phyloP scores from a whole-genome alignment of 64 coral and sea anemone genomes.

The Pocillopora verrucosa region DNA sequence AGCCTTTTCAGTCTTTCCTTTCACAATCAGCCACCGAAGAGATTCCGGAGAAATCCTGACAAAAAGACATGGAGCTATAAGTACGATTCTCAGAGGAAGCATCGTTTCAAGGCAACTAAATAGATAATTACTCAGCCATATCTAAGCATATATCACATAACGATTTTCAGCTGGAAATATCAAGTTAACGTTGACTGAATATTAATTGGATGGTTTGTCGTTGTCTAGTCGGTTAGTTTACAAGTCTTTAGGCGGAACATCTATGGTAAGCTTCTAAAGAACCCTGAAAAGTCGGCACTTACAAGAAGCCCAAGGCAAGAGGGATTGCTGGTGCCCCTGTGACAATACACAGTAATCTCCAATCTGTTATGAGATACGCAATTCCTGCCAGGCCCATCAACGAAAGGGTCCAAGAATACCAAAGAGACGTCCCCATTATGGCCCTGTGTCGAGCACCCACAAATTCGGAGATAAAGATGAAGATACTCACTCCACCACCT shows the following conservation, averaged over 20 bases:
- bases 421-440: conserved; percentile 38
- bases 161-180: no score
- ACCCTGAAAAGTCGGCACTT: not conserved
- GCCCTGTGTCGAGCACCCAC: conserved; percentile 42
- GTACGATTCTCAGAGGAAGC: not conserved
- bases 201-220: no score
- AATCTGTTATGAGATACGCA: conserved; percentile 56
- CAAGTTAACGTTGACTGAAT: no score
- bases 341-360: conserved; percentile 56
- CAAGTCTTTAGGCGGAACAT: no score
- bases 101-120: not conserved
- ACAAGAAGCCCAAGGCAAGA: conserved; percentile 43
- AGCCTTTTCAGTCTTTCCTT: conserved; percentile 51
- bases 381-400: conserved; percentile 47
- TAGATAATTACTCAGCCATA: no score
- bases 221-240: no score
- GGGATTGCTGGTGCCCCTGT: conserved; percentile 56
- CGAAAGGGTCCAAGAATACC: conserved; percentile 45
- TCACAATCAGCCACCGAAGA: conserved; percentile 58
- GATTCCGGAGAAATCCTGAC: conserved; percentile 63
- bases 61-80: not conserved
- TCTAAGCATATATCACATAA: no score
- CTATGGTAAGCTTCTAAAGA: no score
- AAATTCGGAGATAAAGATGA: conserved; percentile 49
- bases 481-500: conserved; percentile 12